Evolutionary conservation across 2,888 invertebrate species (phyloP).

Genomic region (Aphelenchoides bicaudatus): DNA sequence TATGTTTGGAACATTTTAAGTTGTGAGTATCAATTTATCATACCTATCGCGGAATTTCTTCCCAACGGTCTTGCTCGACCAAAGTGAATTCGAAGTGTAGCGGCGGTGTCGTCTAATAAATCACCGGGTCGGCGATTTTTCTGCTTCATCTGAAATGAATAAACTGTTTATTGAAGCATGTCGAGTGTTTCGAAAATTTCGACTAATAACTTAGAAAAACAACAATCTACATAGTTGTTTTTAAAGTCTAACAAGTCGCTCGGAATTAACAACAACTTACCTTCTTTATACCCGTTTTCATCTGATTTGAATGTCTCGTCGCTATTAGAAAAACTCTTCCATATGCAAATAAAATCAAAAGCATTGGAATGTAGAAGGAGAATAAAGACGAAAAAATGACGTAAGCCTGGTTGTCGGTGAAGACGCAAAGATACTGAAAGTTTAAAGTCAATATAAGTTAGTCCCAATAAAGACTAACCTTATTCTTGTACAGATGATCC

Average conservation of each 20-base stretch:
- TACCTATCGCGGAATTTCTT: not conserved
- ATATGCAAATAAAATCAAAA: constrained; percentile 97
- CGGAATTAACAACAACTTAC: constrained; percentile 37
- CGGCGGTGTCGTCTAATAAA: constrained; percentile 17
- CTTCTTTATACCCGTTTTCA: constrained; percentile 54
- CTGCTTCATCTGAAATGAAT: constrained; percentile 20
- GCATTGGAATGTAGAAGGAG: constrained; percentile 90
- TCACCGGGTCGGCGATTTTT: constrained; percentile 17
- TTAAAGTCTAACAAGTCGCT: too few species aligned
- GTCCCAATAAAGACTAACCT: constrained; percentile 20
- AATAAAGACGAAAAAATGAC: constrained; percentile 94
- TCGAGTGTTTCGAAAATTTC: too few species aligned
- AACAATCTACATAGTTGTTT: too few species aligned
- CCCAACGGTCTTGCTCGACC: constrained; percentile 31
- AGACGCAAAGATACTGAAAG: constrained; percentile 71
- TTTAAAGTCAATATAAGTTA: constrained; percentile 7
- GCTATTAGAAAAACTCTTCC: constrained; percentile 65
- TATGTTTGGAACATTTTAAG: too few species aligned
- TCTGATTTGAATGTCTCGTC: constrained; percentile 48
- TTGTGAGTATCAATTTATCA: too few species aligned
- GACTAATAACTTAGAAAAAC: too few species aligned
- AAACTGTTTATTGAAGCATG: too few species aligned
- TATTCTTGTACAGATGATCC: constrained; percentile 46
- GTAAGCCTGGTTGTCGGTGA: constrained; percentile 92
- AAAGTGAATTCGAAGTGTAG: constrained; percentile 54